phyloP scores from a whole-genome alignment of 2,888 invertebrate species.

The Noctua pronuba region DNA sequence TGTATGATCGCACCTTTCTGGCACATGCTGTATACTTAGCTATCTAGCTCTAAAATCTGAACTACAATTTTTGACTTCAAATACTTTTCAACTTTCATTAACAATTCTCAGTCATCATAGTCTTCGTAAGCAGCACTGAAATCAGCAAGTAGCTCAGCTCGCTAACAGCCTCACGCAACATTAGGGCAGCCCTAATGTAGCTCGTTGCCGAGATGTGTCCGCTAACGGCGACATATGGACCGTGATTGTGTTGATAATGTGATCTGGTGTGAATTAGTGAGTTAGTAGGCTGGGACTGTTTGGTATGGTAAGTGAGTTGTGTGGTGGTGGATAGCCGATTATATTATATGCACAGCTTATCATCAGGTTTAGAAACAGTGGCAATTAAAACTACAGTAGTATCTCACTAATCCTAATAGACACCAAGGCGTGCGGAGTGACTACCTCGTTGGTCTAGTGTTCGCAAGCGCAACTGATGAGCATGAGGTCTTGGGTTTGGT shows the following conservation, averaged over 20 bases:
- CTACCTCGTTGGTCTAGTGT: neutral
- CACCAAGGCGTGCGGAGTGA: neutral
- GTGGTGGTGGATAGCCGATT: neutral
- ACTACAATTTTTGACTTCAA: neutral
- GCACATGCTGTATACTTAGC: too few relatives aligned
- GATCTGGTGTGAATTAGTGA: slow-evolving; percentile 11
- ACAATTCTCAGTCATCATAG: neutral
- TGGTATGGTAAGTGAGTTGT: neutral
- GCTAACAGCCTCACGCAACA: slow-evolving; percentile 31
- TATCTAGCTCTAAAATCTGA: neutral
- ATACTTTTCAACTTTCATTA: neutral
- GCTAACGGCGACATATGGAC: slow-evolving; percentile 18
- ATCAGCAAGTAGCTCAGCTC: slow-evolving; percentile 14
- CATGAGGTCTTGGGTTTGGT: too few relatives aligned
- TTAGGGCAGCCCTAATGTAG: slow-evolving; percentile 24
- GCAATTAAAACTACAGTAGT: neutral
- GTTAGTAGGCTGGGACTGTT: neutral
- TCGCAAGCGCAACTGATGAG: too few relatives aligned
- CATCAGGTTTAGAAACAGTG: neutral
- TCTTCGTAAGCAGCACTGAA: neutral
- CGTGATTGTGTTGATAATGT: slow-evolving; percentile 41
- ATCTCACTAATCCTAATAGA: neutral
- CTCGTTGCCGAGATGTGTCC: slow-evolving; percentile 5
- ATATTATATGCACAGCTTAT: neutral
- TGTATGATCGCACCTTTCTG: too few relatives aligned